Conservation (phyloP, 1,140 invertebrate species). For the Alviniconcha marisindica region DNA sequence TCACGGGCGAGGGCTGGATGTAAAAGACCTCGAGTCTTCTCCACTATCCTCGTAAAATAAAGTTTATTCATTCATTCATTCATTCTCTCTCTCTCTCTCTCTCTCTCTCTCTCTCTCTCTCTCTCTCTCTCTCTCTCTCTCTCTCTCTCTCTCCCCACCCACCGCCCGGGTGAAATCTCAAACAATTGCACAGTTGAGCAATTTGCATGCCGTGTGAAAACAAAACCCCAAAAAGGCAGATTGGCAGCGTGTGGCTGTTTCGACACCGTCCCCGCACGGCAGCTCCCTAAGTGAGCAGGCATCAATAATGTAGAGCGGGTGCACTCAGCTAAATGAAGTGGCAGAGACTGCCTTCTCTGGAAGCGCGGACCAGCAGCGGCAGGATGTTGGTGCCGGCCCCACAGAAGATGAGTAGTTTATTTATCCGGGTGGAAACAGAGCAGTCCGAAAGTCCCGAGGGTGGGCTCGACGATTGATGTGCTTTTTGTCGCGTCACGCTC, state of each 20-base stretch:
- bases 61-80: too few species aligned
- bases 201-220: background rate
- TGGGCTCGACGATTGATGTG: slow-evolving; percentile 26
- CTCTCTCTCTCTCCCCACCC: too few species aligned
- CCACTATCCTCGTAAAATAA: too few species aligned
- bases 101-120: too few species aligned
- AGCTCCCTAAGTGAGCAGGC: slow-evolving; percentile 38
- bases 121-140: too few species aligned
- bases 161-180: too few species aligned
- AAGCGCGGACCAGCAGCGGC: background rate
- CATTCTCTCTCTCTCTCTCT: too few species aligned
- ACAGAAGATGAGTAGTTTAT: slow-evolving; percentile 42
- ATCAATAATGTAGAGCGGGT: slow-evolving; percentile 38
- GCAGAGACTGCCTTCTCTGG: background rate
- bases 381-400: background rate
- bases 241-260: too few species aligned
- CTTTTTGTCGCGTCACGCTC: slow-evolving; percentile 37
- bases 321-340: slow-evolving; percentile 42
- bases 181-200: background rate
- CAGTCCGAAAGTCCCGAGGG: slow-evolving; percentile 21
- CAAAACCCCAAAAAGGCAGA: too few species aligned
- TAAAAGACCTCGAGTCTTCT: too few species aligned
- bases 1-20: too few species aligned
- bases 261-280: too few species aligned
- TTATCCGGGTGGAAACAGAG: slow-evolving; percentile 43